Conservation (phyloP, 2,888 invertebrate genomes). For the Drosophila atroscutellata region DNA sequence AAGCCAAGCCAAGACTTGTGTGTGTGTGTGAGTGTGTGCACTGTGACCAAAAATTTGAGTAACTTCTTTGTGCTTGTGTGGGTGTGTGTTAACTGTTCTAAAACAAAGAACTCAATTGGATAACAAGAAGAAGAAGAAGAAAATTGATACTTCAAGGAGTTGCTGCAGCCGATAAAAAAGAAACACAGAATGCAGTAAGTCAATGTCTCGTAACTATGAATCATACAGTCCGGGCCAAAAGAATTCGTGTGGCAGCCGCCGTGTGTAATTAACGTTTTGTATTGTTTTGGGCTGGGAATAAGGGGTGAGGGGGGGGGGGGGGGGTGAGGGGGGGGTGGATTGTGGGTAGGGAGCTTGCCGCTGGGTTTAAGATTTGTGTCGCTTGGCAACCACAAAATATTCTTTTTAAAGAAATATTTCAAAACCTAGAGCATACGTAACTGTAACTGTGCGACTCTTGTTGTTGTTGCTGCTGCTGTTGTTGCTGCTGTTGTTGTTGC, state of each 20-base stretch:
- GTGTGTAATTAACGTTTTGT: conserved; percentile 67
- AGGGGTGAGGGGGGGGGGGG: background rate
- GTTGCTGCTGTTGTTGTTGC: conserved; percentile 2
- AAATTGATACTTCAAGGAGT: conserved; percentile 14
- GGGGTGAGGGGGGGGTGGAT: background rate
- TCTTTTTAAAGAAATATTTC: conserved; percentile 70
- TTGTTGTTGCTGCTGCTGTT: conserved; percentile 31
- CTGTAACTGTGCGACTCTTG: conserved; percentile 43
- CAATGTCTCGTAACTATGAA: conserved; percentile 48
- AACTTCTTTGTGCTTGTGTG: conserved; percentile 6
- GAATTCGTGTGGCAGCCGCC: conserved; percentile 36
- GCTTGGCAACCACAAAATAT: conserved; percentile 75
- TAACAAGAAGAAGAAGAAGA: conserved; percentile 21
- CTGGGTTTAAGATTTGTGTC: conserved; percentile 47
- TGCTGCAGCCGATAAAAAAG: conserved; percentile 18
- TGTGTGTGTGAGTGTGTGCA: conserved; percentile 7
- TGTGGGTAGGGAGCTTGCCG: conserved; percentile 1
- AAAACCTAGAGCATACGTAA: conserved; percentile 60
- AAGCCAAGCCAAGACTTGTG: conserved; percentile 13
- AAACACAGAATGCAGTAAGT: conserved; percentile 71
- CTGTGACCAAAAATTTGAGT: conserved; percentile 20
- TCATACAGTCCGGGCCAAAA: conserved; percentile 43
- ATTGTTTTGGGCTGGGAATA: conserved; percentile 35
- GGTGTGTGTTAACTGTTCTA: conserved; percentile 16
- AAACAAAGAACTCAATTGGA: conserved; percentile 18